Evolutionary conservation across 2,888 invertebrate species (phyloP), one percentile per base, ranked within the genome.

Genomic region (Nomada ruficornis): DNA sequence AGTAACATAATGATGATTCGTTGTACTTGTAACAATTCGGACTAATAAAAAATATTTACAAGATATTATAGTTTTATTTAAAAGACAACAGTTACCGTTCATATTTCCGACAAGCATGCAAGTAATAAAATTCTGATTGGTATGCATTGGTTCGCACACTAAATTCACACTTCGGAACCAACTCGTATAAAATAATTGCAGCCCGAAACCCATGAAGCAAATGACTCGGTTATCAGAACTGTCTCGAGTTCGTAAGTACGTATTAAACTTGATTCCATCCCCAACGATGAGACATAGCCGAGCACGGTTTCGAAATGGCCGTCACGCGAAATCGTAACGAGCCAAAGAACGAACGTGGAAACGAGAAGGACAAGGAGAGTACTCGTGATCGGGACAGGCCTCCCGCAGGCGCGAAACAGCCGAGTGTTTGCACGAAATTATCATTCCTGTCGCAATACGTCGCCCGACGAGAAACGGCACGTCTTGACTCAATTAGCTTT

Each of bases 401-500:
- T 86, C 90, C 89, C 84, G 90, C 89, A 80, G 90, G 88, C 80
- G 87, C 75, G 88, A 86, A 90, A 88, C 84, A 82, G 80, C 82
- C 85, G 76, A 71, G 76, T 79, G 80, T 85, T 86, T 85, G 86
- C 86, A 85, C 82, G 87, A 83, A 88, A 88, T 80, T 87, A 88
- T 88, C 85, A 77, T 85, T 87, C 87, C 83, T 87, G 87, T 88
- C 89, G 83, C 83, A 82, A 88, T 87, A 87, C 83, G 77, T 84
- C 79, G 77, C 57, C 63, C 74, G 68, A 57, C 29, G 52, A 59
- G 73, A 60, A 73, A 77, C 69, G 69, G 68, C 77, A 67, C 55
- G 55, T 84, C 74, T 80, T 73, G 76, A 76, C 78, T 69, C 78
- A 79, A 82, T 84, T 82, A 82, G 82, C 82, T 73, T 55, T 26